Evolutionary conservation across 2,888 invertebrate genomes (phyloP).

Genomic region (Sinhomidia bicolor): DNA sequence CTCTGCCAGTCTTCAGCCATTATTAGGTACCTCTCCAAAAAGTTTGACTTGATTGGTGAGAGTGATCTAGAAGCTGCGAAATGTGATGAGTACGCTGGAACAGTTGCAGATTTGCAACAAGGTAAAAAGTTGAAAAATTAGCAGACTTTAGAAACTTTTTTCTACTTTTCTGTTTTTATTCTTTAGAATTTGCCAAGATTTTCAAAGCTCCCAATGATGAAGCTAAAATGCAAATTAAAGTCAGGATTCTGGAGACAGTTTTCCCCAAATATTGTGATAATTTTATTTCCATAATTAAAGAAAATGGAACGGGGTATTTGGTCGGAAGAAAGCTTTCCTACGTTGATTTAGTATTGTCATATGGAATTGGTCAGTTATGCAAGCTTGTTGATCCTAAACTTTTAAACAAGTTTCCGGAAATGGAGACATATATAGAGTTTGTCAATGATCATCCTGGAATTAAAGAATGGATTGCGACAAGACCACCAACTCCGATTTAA

Average conservation of each 20-base stretch:
- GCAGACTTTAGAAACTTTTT: too few species aligned
- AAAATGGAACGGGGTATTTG: conserved; percentile 45
- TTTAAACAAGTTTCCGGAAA: not conserved
- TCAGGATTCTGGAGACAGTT: not conserved
- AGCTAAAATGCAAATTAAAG: conserved; percentile 17
- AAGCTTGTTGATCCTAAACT: not conserved
- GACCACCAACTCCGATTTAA: conserved; percentile 49
- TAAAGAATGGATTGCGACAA: conserved; percentile 57
- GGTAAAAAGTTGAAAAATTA: too few species aligned
- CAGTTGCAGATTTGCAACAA: too few species aligned
- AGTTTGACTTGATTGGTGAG: too few species aligned
- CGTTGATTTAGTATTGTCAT: conserved; percentile 26
- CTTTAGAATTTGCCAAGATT: not conserved
- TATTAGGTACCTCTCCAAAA: too few species aligned
- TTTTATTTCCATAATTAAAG: conserved; percentile 23
- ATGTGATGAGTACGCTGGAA: too few species aligned
- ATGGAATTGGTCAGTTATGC: not conserved
- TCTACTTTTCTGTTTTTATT: too few species aligned
- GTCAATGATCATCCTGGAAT: conserved; percentile 57
- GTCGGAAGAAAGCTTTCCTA: conserved; percentile 49
- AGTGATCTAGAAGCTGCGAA: too few species aligned
- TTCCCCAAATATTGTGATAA: conserved; percentile 30
- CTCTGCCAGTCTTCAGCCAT: too few species aligned
- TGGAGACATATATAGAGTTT: not conserved
- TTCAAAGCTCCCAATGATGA: not conserved